phyloP scores from a whole-genome alignment of 2,113 vertebrate genomes.

The Penelope pileata region DNA sequence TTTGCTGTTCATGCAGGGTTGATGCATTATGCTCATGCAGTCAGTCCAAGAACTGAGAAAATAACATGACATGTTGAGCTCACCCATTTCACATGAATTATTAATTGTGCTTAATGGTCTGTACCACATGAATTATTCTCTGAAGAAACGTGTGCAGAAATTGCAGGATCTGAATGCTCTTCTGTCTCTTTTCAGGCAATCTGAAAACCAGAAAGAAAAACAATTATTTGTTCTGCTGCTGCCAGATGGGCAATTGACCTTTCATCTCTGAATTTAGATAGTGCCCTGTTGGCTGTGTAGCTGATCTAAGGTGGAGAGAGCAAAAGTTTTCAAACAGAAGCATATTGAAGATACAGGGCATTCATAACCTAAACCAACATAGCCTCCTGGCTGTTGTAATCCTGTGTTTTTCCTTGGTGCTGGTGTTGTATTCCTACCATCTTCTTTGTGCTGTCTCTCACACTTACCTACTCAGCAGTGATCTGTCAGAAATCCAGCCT shows the following conservation, averaged over 20 bases:
- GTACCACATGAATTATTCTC: background rate
- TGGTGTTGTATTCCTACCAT: background rate
- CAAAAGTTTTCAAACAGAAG: background rate
- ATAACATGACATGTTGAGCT: background rate
- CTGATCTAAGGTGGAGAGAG: background rate
- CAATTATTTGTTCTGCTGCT: background rate
- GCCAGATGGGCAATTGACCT: background rate
- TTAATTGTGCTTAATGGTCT: background rate
- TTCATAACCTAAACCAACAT: background rate
- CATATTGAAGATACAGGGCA: accelerated
- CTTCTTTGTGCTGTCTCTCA: background rate
- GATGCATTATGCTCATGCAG: background rate
- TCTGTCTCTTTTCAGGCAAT: background rate
- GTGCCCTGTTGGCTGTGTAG: background rate
- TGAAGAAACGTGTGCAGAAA: background rate
- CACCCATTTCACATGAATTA: background rate
- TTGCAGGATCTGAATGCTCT: background rate
- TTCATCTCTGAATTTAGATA: background rate
- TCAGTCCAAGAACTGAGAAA: background rate
- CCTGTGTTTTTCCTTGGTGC: background rate
- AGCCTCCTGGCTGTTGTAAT: background rate
- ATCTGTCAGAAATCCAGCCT: background rate
- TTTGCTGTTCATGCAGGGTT: background rate
- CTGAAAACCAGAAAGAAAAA: background rate
- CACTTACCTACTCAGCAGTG: background rate